These are phyloP conservation scores for Eretmocerus hayati DNA, from an alignment of 2,888 invertebrate genomes.

Conservation along the genomic window DNA sequence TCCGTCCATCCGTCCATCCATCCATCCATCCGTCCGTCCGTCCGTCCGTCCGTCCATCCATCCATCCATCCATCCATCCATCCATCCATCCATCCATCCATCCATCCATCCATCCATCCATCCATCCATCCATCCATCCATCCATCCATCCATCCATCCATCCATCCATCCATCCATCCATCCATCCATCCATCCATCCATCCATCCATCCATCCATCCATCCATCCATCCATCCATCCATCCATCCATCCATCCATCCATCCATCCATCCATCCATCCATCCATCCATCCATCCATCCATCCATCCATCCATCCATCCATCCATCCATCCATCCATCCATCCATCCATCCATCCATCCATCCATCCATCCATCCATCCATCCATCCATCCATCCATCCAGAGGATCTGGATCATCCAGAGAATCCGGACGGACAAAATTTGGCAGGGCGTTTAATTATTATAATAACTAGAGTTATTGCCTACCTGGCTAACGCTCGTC, in stretches of 20 bases:
- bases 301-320: background rate
- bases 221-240: background rate
- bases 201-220: background rate
- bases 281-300: background rate
- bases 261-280: background rate
- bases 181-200: background rate
- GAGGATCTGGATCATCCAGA: no score
- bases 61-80: no score
- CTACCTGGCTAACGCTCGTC: no score
- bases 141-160: background rate
- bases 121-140: background rate
- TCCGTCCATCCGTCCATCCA: no score
- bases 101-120: background rate
- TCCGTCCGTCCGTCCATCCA: no score
- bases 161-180: background rate
- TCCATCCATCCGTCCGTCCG: no score
- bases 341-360: background rate
- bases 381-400: background rate
- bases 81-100: background rate
- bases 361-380: background rate
- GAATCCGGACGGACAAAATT: no score
- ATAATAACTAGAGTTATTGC: no score
- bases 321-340: background rate
- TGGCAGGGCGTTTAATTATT: no score
- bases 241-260: background rate